Base-by-base conservation (phyloP, 2,888 invertebrate genomes). In the Desoria tigrina region DNA sequence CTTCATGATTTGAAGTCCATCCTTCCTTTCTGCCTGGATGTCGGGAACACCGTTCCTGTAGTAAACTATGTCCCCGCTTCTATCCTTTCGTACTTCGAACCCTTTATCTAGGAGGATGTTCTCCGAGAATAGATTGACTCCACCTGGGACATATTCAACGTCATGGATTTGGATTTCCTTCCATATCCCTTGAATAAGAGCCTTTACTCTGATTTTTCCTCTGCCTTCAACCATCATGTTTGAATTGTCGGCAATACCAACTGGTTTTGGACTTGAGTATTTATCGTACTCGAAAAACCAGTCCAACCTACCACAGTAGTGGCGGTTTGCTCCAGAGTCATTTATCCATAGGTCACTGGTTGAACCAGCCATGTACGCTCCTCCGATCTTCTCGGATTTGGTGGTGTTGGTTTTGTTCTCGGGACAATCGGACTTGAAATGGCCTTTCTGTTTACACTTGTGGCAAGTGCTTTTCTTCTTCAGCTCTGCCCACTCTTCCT, bases 121-220 rank as follows among this genome's bases (percentile, higher is more conserved):
- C 53, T 68, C 71, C 1, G 71, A 71, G 54, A 71, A 59, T 0
- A 71, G 58, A 42, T 66, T 66, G 1, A 59, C 61, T 26, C 64
- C 65, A 1, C 63, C 64, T 1, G 56, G 64, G 1, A 71, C 53
- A 26, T 66, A 57, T 9, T 71, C 64, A 6, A 66, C 68, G 56
- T 65, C 53, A 0, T 51, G 37, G 1, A 71, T 28, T n/a, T 60
- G 32, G 1, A 68, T 62, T 9, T 59, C 50, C 26, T 28, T 26
- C 68, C 68, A 68, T 23, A 60, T 23, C 0, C 21, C 50, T 1
- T 50, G 23, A 9, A 64, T 57, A 0, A 63, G 61, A 4, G 68
- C 71, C 24, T 65, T 54, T 0, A 70, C 49, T 61, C n/a, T 37
- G 0, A 70, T 65, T 28, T 42, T 63, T 28, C 70, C 70, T 9